Base-by-base conservation (phyloP, 2,113 vertebrate genomes). In the Bufo gargarizans region DNA sequence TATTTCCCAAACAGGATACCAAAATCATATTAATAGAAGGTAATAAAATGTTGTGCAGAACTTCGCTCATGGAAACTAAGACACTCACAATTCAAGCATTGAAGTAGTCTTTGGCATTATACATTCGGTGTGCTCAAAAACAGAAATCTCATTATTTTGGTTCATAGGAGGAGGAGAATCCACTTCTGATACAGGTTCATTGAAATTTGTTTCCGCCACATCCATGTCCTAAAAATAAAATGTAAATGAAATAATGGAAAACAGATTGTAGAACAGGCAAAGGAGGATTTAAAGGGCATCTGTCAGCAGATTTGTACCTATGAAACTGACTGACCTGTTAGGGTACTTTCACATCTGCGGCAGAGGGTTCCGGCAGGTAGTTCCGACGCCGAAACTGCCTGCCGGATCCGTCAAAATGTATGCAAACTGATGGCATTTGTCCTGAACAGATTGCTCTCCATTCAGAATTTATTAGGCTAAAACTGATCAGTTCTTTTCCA, bases 61-160 rank as follows among this genome's bases (percentile, higher is more conserved):
- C 16, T 8, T 33, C 43, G 53, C 8, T 43, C 0, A 59, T 2
- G 3, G 22, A 45, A 45, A 22, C 9, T 12, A 9, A 63, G 33
- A 55, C 12, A 86, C 86, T 87, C 50, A 87, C 86, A 87, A 3
- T 56, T 50, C 63, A 20, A 87, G n/a, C 12, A 80, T 43, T 45
- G 77, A 16, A 33, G 8, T 49, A 14, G 13, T 49, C 47, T 43
- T 86, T 59, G 55, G 12, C 17, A 7, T 8, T 13, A 47, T 7
- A 86, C 47, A 17, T 22, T 63, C 20, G 4, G 13, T 6, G 4
- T 8, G 63, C 50, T 80, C 47, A 58, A 6, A 80, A n/a, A 55
- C 11, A 8, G n/a, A 80, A 63, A 69, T 16, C 9, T 56, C n/a
- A 56, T 85, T 8, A 59, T 11, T 55, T 65, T 65, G 43, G 4